Base-by-base conservation (phyloP, 2,888 invertebrate genomes). In the Amphipyra tragopoginis region DNA sequence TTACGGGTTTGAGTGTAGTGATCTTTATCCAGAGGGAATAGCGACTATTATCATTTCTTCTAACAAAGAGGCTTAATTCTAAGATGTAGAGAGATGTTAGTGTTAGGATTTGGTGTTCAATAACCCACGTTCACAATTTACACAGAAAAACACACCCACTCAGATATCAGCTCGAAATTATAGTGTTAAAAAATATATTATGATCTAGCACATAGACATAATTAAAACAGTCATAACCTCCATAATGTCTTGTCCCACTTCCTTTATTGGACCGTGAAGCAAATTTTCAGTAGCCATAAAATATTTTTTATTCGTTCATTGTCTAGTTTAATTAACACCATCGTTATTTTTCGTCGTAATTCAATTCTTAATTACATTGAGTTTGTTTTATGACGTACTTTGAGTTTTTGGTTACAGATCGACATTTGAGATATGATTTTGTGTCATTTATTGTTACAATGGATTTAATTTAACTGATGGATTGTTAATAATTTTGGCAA, bases 281-380 rank as follows among this genome's bases (percentile, higher is more conserved):
- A 80, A 78, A 80, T 78, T 78, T 78, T 72, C 79, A 69, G 63
- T 54, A 57, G 64, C 62, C 68, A 72, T 78, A 65, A 80, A 63
- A 75, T 78, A 75, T 66, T 80, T 75, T 80, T 78, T 78, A 78
- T 70, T 71, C 65, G 49, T 61, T 49, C 80, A 73, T 79, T 79
- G 65, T 70, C 77, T 71, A 71, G 67, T 77, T 79, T 77, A 77
- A 77, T 77, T 79, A 77, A 71, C 75, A 71, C 67, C 73, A 70
- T 71, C 77, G 66, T 79, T 70, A 70, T 67, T 77, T 79, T 77
- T 79, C 65, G 55, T 55, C 54, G 63, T 77, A 67, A 77, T 77
- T 73, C 71, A 67, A 65, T 79, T 73, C 59, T 79, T 77, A 73
- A 77, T 77, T 73, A 65, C 57, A 64, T 65, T 40, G 53, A 69